Percentiles rank a stretch among this genome's conserved stretches.
These are phyloP conservation scores for Cantharis rufa DNA, from an alignment of 2,888 invertebrate species.

Conservation along the genomic window DNA sequence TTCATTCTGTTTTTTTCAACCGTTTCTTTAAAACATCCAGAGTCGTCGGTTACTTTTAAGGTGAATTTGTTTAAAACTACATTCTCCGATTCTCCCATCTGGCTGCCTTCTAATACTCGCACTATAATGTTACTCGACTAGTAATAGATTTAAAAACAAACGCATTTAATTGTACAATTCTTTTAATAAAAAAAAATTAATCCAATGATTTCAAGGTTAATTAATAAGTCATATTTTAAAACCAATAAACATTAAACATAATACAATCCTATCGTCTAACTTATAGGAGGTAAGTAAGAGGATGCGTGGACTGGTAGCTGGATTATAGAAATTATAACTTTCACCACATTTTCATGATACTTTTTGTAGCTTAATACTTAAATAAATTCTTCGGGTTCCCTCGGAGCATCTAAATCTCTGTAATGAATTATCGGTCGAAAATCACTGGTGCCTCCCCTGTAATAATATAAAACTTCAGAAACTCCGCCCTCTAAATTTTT, in stretches of 20 bases:
- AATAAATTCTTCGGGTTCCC: slow-evolving; percentile 86
- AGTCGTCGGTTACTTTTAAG: too few species aligned
- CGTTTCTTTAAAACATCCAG: too few species aligned
- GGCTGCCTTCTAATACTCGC: too few species aligned
- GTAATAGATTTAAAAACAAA: too few species aligned
- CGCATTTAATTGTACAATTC: neutral
- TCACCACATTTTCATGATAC: neutral
- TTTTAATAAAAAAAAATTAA: neutral
- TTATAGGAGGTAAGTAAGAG: neutral
- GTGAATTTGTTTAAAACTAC: too few species aligned
- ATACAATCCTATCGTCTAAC: neutral
- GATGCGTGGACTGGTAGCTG: neutral
- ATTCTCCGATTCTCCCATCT: too few species aligned
- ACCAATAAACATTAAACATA: neutral
- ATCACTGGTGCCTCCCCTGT: slow-evolving; percentile 74
- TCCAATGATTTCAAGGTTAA: neutral
- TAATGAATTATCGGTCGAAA: slow-evolving; percentile 90
- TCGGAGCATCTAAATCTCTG: slow-evolving; percentile 90
- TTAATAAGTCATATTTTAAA: neutral
- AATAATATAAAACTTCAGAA: neutral
- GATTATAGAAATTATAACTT: neutral
- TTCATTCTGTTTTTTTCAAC: too few species aligned
- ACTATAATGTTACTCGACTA: too few species aligned
- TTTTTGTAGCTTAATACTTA: slow-evolving; percentile 51
- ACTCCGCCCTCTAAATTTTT: neutral